Evolutionary conservation across 2,113 vertebrate species (phyloP).

Genomic region (Nyctibius bracteatus): DNA sequence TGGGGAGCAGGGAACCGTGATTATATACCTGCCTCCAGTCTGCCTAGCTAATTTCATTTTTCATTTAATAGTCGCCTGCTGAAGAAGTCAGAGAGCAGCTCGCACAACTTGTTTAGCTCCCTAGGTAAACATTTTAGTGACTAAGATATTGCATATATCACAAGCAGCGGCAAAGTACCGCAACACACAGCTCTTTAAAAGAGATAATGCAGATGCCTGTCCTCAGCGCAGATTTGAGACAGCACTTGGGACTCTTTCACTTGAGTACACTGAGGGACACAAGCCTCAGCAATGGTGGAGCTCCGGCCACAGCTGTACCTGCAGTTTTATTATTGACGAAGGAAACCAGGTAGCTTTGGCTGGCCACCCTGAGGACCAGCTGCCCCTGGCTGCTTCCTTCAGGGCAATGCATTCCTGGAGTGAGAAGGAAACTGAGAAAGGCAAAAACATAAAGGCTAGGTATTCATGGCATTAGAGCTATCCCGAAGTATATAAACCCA

Average conservation of each 20-base stretch:
- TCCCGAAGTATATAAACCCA: neutral
- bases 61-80: neutral
- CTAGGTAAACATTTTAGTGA: neutral
- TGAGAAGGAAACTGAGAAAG: neutral
- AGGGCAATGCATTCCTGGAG: neutral
- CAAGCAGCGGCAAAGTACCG: neutral
- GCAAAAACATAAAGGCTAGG: neutral
- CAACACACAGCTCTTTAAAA: neutral
- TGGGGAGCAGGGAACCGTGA: neutral
- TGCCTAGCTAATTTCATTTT: neutral
- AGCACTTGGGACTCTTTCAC: neutral
- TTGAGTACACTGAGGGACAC: neutral
- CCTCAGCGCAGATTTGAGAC: fast-evolving
- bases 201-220: neutral
- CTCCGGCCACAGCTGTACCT: neutral
- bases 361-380: neutral
- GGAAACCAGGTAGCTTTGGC: neutral
- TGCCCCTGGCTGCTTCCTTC: neutral
- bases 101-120: neutral
- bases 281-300: neutral
- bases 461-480: neutral
- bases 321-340: neutral
- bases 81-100: neutral
- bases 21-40: neutral
- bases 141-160: neutral